Conservation (phyloP, 1,140 invertebrate species). For the Zaprionus inermis region DNA sequence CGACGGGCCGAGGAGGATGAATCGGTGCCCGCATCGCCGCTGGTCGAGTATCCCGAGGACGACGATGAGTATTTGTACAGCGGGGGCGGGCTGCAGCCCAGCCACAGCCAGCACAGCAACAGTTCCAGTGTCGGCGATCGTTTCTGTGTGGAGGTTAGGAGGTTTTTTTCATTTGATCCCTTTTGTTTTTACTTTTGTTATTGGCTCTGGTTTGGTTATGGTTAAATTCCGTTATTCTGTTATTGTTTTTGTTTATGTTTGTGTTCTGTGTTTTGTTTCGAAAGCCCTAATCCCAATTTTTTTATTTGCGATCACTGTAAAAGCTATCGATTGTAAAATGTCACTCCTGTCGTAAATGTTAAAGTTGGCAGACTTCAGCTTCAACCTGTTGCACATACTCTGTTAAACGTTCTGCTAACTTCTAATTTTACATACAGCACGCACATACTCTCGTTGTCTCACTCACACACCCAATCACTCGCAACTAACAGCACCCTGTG, state of each 20-base stretch:
- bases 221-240: slow-evolving; percentile 12
- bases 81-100: slow-evolving; percentile 54
- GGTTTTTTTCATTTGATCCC: slow-evolving; percentile 63
- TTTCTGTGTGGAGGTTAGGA: slow-evolving; percentile 84
- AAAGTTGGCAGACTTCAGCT: slow-evolving; percentile 15
- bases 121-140: slow-evolving; percentile 78
- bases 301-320: slow-evolving; percentile 7
- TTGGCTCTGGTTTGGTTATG: slow-evolving; percentile 47
- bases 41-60: slow-evolving; percentile 88
- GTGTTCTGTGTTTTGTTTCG: neutral
- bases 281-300: neutral
- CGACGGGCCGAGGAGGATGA: slow-evolving; percentile 65
- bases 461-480: neutral
- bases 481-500: neutral
- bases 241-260: slow-evolving; percentile 10
- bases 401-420: slow-evolving; percentile 9
- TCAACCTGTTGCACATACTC: slow-evolving; percentile 9
- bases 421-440: neutral
- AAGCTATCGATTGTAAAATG: neutral
- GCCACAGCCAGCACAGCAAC: slow-evolving; percentile 61
- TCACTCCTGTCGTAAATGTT: slow-evolving; percentile 1
- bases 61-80: slow-evolving; percentile 85
- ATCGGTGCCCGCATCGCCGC: slow-evolving; percentile 60
- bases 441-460: slow-evolving; percentile 5
- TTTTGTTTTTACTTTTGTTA: slow-evolving; percentile 42